Percentiles rank a stretch among this genome's conserved stretches.
phyloP scores from a whole-genome alignment of 1,140 invertebrate genomes.

The Drosophila biarmipes region DNA sequence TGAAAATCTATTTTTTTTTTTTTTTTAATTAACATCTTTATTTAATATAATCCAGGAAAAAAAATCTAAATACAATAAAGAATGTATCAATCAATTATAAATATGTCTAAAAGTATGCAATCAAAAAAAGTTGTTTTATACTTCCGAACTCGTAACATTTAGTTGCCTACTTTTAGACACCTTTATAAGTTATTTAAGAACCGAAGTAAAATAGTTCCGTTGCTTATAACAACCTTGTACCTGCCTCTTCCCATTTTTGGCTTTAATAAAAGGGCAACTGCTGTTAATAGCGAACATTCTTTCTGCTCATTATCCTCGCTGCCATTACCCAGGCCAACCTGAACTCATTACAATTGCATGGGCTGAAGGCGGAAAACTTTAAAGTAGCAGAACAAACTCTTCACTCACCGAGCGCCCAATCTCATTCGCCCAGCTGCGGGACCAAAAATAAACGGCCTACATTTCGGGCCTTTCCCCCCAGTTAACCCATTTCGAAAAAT shows the following conservation, averaged over 20 bases:
- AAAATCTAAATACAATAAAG: too few relatives aligned
- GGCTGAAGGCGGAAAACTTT: slow-evolving; percentile 41
- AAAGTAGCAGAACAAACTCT: slow-evolving; percentile 48
- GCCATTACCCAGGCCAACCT: slow-evolving; percentile 16
- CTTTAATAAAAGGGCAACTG: slow-evolving; percentile 3
- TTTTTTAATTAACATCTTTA: too few relatives aligned
- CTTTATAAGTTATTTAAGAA: too few relatives aligned
- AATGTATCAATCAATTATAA: too few relatives aligned
- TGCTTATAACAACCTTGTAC: too few relatives aligned
- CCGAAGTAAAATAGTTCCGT: too few relatives aligned
- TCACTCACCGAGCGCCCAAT: slow-evolving; percentile 17
- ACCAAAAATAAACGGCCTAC: slow-evolving; percentile 68
- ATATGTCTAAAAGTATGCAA: too few relatives aligned
- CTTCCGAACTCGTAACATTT: too few relatives aligned
- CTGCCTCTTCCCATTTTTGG: not conserved
- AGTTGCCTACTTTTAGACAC: too few relatives aligned
- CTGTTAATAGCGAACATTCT: slow-evolving; percentile 25
- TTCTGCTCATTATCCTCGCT: slow-evolving; percentile 36
- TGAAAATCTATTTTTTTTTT: too few relatives aligned
- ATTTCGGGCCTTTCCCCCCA: slow-evolving; percentile 28
- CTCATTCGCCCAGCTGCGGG: slow-evolving; percentile 20
- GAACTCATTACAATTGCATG: slow-evolving; percentile 53
- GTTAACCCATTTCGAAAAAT: slow-evolving; percentile 62
- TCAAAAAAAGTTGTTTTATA: too few relatives aligned
- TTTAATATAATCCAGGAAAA: too few relatives aligned